Base-by-base conservation (phyloP, 1,140 invertebrate species). In the Cataglyphis hispanica region DNA sequence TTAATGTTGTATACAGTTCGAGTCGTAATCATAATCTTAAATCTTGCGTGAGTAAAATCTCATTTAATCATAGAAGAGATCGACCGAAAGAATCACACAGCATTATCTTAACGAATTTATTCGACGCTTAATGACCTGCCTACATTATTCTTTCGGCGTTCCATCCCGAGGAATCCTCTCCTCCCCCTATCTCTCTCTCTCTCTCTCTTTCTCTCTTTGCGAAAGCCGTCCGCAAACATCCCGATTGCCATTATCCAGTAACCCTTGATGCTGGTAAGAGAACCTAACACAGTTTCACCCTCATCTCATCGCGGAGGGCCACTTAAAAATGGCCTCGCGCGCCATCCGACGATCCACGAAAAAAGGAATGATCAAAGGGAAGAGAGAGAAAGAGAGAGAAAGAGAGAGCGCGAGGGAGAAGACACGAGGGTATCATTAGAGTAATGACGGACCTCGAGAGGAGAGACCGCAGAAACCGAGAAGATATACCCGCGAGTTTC, bases 351-450 rank as follows among this genome's bases (percentile, higher is more conserved):
- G 77, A 86, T 84, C 86, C 85, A 84, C 83, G 67, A 89, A 89
- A 88, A 88, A 88, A 90, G 86, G 78, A 69, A 61, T 43, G 81
- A 85, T 89, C 86, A 83, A 66, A 69, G 56, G 76, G 74, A n/a
- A 87, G 84, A 87, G 86, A 74, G 60, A 87, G 77, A 87, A 74
- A 50, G 46, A 75, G n/a, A 87, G 84, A 87, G 86, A 74, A 56
- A 87, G 77, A 87, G 77, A 50, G 46, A 75, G n/a, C 58, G 74
- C 25, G 67, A 83, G 86, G 84, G 46, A 86, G 86, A 56, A 60
- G 60, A 74, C 50, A 70, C 69, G 74, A 83, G 88, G 87, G 90
- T 92, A 93, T 93, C 91, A 92, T 93, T 92, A 92, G 89, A 86
- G 91, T 93, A 91, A 94, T 92, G 91, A 92, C 87, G 91, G 87